Evolutionary conservation across 2,888 invertebrate species (phyloP).

Genomic region (Tetranychus piercei): DNA sequence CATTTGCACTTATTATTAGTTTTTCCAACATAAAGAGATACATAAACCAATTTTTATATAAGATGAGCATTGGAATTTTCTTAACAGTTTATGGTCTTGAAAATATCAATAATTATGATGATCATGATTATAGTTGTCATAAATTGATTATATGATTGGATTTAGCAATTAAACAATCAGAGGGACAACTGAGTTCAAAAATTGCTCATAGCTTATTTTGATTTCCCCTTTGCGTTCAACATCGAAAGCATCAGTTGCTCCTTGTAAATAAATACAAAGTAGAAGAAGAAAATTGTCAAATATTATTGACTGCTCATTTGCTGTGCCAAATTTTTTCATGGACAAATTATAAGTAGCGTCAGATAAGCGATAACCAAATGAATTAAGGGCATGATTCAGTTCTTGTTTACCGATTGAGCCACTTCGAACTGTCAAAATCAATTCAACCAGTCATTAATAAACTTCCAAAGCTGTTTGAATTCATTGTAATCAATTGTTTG

Average conservation of each 20-base stretch:
- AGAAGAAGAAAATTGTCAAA: slow-evolving; percentile 99
- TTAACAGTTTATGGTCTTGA: no score
- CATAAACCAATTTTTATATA: no score
- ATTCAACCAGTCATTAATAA: slow-evolving; percentile 90
- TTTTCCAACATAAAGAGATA: no score
- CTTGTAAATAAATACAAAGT: slow-evolving; percentile 75
- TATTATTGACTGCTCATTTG: slow-evolving; percentile 59
- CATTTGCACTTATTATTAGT: no score
- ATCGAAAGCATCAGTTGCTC: slow-evolving; percentile 35
- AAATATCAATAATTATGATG: no score
- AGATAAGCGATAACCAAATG: slow-evolving; percentile 61
- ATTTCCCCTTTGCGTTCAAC: slow-evolving; percentile 5
- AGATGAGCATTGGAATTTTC: no score
- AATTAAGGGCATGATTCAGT: slow-evolving; percentile 64
- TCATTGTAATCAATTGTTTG: slow-evolving; percentile 83
- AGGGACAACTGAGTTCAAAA: neutral
- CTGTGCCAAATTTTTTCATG: slow-evolving; percentile 53
- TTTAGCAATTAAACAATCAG: neutral
- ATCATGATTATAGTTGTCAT: no score
- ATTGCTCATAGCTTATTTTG: slow-evolving; percentile 6
- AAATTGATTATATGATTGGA: no score
- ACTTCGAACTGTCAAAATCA: slow-evolving; percentile 57
- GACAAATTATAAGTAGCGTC: slow-evolving; percentile 59
- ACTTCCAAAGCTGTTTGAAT: slow-evolving; percentile 88
- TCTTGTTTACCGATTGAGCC: slow-evolving; percentile 75